Conservation (phyloP, 2,888 invertebrate species). For the Metalampra italica region DNA sequence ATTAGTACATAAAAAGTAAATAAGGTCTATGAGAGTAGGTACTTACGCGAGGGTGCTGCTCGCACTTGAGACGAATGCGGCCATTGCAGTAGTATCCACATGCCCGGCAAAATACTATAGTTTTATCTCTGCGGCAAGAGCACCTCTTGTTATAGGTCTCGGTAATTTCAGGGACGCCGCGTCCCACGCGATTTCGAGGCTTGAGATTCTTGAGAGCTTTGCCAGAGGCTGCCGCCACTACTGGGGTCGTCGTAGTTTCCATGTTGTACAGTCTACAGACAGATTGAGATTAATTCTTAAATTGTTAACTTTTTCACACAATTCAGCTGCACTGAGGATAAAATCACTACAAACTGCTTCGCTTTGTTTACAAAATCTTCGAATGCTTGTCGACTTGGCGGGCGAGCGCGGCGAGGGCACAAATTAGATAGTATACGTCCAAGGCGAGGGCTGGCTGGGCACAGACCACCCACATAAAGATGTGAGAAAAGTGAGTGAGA, state of each 20-base stretch:
- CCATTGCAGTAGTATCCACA: slow-evolving; percentile 69
- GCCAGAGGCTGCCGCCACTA: slow-evolving; percentile 59
- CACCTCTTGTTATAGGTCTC: slow-evolving; percentile 48
- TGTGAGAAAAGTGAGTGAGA: no score
- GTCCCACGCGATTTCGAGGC: slow-evolving; percentile 44
- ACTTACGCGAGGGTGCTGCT: slow-evolving; percentile 62
- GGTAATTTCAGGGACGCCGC: slow-evolving; percentile 56
- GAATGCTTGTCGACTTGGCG: not conserved
- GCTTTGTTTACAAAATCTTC: not conserved
- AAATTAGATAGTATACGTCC: no score
- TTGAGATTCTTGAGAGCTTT: slow-evolving; percentile 42
- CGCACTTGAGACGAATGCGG: slow-evolving; percentile 61
- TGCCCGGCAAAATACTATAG: slow-evolving; percentile 64
- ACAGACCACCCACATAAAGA: no score
- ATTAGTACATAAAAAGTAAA: no score
- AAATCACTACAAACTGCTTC: not conserved
- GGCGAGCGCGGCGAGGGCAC: not conserved
- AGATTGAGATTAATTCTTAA: no score
- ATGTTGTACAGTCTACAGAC: slow-evolving; percentile 16
- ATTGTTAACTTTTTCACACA: no score
- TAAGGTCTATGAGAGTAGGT: no score
- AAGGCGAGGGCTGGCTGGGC: no score
- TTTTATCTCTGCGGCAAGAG: slow-evolving; percentile 57
- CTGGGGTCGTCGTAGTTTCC: slow-evolving; percentile 51
- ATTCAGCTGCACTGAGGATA: no score